These are phyloP conservation scores for Haliclystus octoradiatus DNA, from an alignment of 30 jellyfish, hydroid and myxozoan genomes.

Conservation along the genomic window DNA sequence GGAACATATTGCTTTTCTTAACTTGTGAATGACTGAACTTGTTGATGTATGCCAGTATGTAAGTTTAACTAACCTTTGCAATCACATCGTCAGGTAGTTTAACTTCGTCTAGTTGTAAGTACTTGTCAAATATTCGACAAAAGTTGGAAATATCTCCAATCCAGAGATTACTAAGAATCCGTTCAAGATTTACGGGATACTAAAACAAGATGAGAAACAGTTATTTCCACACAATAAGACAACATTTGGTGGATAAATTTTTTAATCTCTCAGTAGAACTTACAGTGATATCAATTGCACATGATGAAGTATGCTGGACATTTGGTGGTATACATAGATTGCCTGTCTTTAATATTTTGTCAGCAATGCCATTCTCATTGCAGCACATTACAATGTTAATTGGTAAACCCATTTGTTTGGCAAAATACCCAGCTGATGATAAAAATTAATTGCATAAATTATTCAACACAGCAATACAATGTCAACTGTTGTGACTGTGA, in stretches of 20 bases:
- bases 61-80: constrained; percentile 16
- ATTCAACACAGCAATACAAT: too few species aligned
- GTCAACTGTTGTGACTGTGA: too few species aligned
- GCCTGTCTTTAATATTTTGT: constrained; percentile 13
- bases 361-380: constrained; percentile 34
- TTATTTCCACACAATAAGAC: too few species aligned
- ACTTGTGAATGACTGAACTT: too few species aligned
- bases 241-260: too few species aligned
- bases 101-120: not conserved
- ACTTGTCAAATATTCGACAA: constrained; percentile 7
- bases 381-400: constrained; percentile 34
- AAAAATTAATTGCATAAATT: too few species aligned
- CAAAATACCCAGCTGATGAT: constrained; percentile 39
- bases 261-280: too few species aligned
- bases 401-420: constrained; percentile 47
- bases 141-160: constrained; percentile 8
- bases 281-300: constrained; percentile 53
- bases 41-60: too few species aligned
- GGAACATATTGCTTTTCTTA: too few species aligned
- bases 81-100: constrained; percentile 11
- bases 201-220: not conserved
- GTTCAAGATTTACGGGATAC: constrained; percentile 35
- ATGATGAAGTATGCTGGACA: constrained; percentile 19
- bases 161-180: constrained; percentile 18
- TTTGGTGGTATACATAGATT: constrained; percentile 11